Conservation (phyloP, 2,113 vertebrate species). For the Lagopus leucura region DNA sequence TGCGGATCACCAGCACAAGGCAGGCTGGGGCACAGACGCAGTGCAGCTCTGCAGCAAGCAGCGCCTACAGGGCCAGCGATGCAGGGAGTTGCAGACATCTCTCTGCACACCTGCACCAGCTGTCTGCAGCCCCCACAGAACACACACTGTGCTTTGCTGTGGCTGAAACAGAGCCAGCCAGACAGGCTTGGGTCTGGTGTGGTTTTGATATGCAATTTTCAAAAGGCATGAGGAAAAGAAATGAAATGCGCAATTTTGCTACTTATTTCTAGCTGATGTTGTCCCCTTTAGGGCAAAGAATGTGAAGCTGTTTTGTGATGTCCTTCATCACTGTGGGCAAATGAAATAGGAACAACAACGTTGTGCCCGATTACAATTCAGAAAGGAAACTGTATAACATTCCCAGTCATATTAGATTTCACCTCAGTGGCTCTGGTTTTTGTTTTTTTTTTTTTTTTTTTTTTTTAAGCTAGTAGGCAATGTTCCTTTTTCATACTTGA, state of each 20-base stretch:
- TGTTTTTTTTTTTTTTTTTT: fast-evolving
- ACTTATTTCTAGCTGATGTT: not conserved
- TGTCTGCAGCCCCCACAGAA: fast-evolving
- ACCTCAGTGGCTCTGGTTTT: not conserved
- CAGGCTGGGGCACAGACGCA: not conserved
- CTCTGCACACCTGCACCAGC: not conserved
- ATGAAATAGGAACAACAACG: not conserved
- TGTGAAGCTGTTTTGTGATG: not conserved
- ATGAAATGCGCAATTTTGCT: not conserved
- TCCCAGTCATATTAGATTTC: not conserved
- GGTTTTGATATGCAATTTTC: not conserved
- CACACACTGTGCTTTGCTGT: fast-evolving
- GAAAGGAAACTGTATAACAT: not conserved
- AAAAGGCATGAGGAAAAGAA: not conserved
- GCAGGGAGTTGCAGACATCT: not conserved
- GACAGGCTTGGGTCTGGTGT: too few relatives aligned
- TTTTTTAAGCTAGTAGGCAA: not conserved
- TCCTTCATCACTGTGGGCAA: not conserved
- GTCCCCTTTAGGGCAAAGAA: not conserved
- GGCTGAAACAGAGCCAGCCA: not conserved
- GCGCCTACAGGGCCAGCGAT: too few relatives aligned
- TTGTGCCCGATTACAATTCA: not conserved
- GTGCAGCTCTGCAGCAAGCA: not conserved
- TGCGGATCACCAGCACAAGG: not conserved
- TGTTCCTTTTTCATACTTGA: not conserved